A percentile compares a stretch with the other conserved stretches of the same genome.
These are phyloP conservation scores for Drosophila colorata DNA, from an alignment of 2,888 invertebrate species.

Conservation along the genomic window DNA sequence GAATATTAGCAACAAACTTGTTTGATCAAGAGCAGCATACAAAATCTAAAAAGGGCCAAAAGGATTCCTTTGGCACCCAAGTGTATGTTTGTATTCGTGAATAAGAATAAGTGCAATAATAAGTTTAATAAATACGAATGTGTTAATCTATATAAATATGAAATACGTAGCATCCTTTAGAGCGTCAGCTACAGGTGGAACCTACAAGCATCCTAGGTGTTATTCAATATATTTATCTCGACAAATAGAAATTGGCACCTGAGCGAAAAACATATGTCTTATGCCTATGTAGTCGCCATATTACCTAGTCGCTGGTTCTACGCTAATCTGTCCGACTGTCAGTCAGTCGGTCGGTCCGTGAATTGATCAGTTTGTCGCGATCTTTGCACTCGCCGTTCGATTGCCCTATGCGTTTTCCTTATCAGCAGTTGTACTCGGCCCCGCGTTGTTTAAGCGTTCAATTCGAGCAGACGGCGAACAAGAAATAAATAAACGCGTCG, in stretches of 20 bases:
- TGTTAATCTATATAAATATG: background rate
- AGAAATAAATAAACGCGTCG: conserved; percentile 30
- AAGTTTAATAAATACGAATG: background rate
- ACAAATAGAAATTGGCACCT: background rate
- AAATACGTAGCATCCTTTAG: background rate
- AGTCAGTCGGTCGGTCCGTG: conserved; percentile 18
- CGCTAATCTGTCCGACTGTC: conserved; percentile 11
- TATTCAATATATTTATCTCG: background rate
- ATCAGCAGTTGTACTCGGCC: conserved; percentile 49
- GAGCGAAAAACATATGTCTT: no score
- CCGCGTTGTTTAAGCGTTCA: conserved; percentile 43
- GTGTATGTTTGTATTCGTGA: conserved; percentile 22
- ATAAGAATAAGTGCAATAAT: conserved; percentile 8
- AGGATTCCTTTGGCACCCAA: conserved; percentile 25
- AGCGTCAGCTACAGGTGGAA: conserved; percentile 47
- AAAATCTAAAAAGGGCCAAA: conserved; percentile 7
- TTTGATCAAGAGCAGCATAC: conserved; percentile 18
- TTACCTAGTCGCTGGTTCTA: background rate
- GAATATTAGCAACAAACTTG: conserved; percentile 72
- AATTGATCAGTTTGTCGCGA: conserved; percentile 46
- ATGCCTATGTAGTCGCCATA: conserved; percentile 1
- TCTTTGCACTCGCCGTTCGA: conserved; percentile 57
- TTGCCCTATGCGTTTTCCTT: conserved; percentile 51
- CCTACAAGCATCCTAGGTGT: background rate
- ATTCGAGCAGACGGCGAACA: conserved; percentile 41